Evolutionary conservation across 2,888 invertebrate species (phyloP), one percentile per base, ranked within the genome.

Genomic region (Ashinkailepas kermadecensis): DNA sequence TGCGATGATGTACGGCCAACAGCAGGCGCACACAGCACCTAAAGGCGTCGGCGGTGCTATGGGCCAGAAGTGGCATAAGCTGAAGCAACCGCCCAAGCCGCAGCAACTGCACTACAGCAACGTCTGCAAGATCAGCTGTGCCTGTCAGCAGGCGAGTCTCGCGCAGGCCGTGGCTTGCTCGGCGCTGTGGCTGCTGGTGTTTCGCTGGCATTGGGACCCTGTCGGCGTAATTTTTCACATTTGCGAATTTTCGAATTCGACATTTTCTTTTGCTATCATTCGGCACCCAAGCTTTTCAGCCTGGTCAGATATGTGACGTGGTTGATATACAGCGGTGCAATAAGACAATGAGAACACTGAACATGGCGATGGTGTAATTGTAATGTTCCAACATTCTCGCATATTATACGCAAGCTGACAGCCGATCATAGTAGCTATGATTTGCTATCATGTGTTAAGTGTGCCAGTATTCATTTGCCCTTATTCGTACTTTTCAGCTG

Each of bases 61-160:
- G 54, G 54, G 70, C 70, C 70, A n/a, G 54, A n/a, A n/a, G n/a
- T 21, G 54, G n/a, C n/a, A n/a, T n/a, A 74, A 74, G 70, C 70
- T 74, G 70, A 74, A 74, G 70, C 70, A 74, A 54, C 70, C 70
- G n/a, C 70, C 70, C 15, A 74, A 74, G 70, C 70, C 70, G 9
- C 95, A 96, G 87, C 95, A 96, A 87, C 90, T 98, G 84, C 97
- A 97, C 88, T 99, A 98, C 89, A 99, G 99, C 88, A 98, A 99
- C 88, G 96, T 98, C 21, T 99, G 99, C 89, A 98, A 99, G 89
- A 98, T 99, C 86, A 97, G 97, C 86, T 98, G 96, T 88, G 96
- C 96, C 84, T 96, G 96, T 0, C 95, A 95, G 8, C 95, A 95
- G 91, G 92, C 92, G 84, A 84, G 83, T n/a, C n/a, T 81, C n/a